These are phyloP conservation scores for Etheostoma perlongum DNA, from an alignment of 2,797 vertebrate genomes.

Conservation along the genomic window DNA sequence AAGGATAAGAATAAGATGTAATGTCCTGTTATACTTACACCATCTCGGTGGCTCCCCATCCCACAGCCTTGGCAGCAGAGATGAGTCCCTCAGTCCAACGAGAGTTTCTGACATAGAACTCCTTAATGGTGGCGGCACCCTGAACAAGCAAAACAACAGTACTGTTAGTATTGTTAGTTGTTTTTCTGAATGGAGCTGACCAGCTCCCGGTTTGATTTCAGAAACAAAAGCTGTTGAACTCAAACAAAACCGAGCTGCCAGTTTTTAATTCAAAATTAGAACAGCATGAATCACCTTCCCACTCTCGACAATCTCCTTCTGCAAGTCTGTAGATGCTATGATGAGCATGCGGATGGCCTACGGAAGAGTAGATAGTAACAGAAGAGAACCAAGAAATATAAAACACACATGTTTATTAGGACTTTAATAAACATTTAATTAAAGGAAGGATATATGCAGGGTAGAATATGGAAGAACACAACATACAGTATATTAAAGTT, in stretches of 20 bases:
- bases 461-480: not conserved
- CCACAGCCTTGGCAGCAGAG: slow-evolving; percentile 97
- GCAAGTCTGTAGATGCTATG: slow-evolving; percentile 91
- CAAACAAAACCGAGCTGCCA: slow-evolving; percentile 7
- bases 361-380: slow-evolving; percentile 1
- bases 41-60: slow-evolving; percentile 97
- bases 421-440: no score
- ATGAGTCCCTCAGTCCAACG: slow-evolving; percentile 99
- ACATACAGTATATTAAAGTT: not conserved
- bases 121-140: slow-evolving; percentile 94
- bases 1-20: not conserved
- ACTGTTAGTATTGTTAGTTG: slow-evolving; percentile 16
- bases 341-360: slow-evolving; percentile 95
- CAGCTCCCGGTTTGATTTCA: not conserved
- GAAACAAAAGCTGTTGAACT: slow-evolving; percentile 23
- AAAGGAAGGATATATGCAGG: not conserved
- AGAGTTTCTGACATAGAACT: slow-evolving; percentile 98
- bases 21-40: slow-evolving; percentile 88
- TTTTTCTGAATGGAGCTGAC: slow-evolving; percentile 32
- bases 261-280: slow-evolving; percentile 33
- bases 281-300: slow-evolving; percentile 87
- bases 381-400: not conserved
- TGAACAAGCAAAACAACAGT: slow-evolving; percentile 63
- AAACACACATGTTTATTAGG: slow-evolving; percentile 6
- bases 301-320: slow-evolving; percentile 97